A percentile compares a stretch with the other conserved stretches of the same genome.
phyloP scores from a whole-genome alignment of 2,797 vertebrate genomes.

The Huso huso region DNA sequence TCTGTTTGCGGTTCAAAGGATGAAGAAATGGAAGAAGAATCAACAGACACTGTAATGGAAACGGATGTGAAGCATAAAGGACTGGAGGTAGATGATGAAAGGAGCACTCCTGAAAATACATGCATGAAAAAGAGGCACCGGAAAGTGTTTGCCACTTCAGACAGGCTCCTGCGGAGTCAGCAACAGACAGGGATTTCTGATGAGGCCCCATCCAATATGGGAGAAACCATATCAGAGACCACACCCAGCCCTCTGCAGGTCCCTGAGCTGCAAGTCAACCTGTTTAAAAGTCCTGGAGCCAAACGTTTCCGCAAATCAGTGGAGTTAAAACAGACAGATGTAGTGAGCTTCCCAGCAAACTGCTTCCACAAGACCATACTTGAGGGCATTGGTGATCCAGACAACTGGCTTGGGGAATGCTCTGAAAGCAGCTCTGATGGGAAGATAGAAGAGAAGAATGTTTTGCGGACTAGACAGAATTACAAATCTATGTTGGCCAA shows the following conservation, averaged over 20 bases:
- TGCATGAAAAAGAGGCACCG: conserved; percentile 44
- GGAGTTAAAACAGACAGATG: conserved; percentile 35
- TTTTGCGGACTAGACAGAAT: conserved; percentile 49
- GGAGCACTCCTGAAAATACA: conserved; percentile 10
- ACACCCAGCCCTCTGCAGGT: conserved; percentile 36
- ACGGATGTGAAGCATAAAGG: conserved; percentile 32
- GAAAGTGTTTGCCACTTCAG: conserved; percentile 65
- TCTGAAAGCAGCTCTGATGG: conserved; percentile 30
- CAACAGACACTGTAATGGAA: conserved; percentile 27
- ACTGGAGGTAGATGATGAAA: conserved; percentile 31
- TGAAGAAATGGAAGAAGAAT: conserved; percentile 35
- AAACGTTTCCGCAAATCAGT: conserved; percentile 62
- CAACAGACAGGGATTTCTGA: conserved; percentile 31
- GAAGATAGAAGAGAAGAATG: conserved; percentile 27
- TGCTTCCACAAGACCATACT: conserved; percentile 36
- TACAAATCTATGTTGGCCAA: conserved; percentile 44
- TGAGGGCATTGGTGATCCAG: conserved; percentile 36
- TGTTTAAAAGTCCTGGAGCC: conserved; percentile 39
- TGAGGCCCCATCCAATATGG: not conserved
- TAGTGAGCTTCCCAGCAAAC: conserved; percentile 27
- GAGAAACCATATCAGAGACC: conserved; percentile 49
- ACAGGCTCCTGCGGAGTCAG: conserved; percentile 79
- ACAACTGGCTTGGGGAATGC: conserved; percentile 58
- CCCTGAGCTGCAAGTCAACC: conserved; percentile 44
- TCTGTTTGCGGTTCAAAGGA: conserved; percentile 9